Evolutionary conservation across 2,888 invertebrate genomes (phyloP), one percentile per base, ranked within the genome.

Genomic region (Anthophora plumipes): DNA sequence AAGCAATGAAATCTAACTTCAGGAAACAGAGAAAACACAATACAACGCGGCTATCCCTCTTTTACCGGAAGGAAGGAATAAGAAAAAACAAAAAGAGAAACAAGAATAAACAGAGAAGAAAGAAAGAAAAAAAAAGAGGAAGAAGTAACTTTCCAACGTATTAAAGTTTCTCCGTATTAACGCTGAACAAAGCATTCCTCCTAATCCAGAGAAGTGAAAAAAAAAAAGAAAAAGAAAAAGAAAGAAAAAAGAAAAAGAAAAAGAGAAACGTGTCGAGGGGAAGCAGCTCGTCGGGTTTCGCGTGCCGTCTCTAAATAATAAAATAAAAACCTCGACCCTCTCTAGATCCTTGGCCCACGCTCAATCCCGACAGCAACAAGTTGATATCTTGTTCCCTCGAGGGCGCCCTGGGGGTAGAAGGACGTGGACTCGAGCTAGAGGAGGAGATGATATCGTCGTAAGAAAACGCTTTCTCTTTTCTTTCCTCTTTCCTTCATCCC

Each of bases 341-440:
- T 82, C 81, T 68, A 69, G 85, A 87, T 89, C 85, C 87, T 90
- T 89, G 86, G 88, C 84, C 80, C 83, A 82, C 84, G 84, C 89
- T 89, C 82, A 86, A 88, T 88, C 80, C 86, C 85, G 77, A 82
- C 87, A 89, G 92, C 92, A 92, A 92, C 92, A 92, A 92, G 92
- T 92, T 91, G 92, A 92, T 91, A 90, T 91, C 91, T 92, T 90
- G 90, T 89, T 88, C 88, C 84, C 82, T 78, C 77, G 80, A 75
- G 77, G 77, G 72, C 64, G 75, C 63, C 67, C 48, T 61, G 67
- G 68, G 76, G 63, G 46, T 52, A 66, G 70, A 73, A 70, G 77
- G 67, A 73, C 63, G 68, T 48, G 68, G 66, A 50, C 59, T 67
- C 64, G 78, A 74, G 67, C 67, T 25, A 69, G 20, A 37, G 70